Base-by-base conservation (phyloP, 2,113 vertebrate genomes). In the Tinamus guttatus region DNA sequence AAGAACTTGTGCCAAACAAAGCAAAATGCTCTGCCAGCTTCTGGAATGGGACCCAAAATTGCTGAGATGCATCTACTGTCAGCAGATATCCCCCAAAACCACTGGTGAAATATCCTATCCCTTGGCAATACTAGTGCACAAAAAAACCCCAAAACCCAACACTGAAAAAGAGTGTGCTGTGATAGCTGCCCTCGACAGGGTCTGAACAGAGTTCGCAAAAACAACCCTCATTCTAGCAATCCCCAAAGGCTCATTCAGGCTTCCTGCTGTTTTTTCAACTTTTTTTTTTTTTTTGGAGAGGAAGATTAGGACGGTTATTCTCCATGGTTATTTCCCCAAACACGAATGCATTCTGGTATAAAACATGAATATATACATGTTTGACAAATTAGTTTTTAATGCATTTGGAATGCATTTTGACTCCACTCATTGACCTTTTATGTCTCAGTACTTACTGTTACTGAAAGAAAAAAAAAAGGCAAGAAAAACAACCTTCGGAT, bases 341-440 rank as follows among this genome's bases (percentile, higher is more conserved):
- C 83, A 49, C 22, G 1, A 77, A 80, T 6, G 18, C n/a, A 6
- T 28, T 85, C 1, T 60, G 69, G 54, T 6, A 73, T 32, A 74
- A 90, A 73, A 81, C 38, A 28, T 16, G 30, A 91, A 67, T 32
- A 79, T 3, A 81, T 3, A 8, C 13, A 4, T 21, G 76, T 41
- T 62, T 70, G 40, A n/a, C 79, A 80, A 96, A 87, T 28, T 28
- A 76, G 22, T 15, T 94, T 81, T 71, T 67, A 82, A 87, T 60
- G 49, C 6, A 10, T 74, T 59, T 81, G 30, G 38, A 83, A 93
- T 6, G 21, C 56, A 75, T 85, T 93, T 79, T 62, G 40, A 78
- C 25, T 89, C 63, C 70, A 59, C 22, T 81, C 41, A 64, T 22
- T 70, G 59, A 67, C 59, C 54, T 63, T 19, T 21, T 54, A 70